These are phyloP conservation scores for Oceanodroma leucorhoa DNA, from an alignment of 2,797 vertebrate genomes.

Conservation along the genomic window DNA sequence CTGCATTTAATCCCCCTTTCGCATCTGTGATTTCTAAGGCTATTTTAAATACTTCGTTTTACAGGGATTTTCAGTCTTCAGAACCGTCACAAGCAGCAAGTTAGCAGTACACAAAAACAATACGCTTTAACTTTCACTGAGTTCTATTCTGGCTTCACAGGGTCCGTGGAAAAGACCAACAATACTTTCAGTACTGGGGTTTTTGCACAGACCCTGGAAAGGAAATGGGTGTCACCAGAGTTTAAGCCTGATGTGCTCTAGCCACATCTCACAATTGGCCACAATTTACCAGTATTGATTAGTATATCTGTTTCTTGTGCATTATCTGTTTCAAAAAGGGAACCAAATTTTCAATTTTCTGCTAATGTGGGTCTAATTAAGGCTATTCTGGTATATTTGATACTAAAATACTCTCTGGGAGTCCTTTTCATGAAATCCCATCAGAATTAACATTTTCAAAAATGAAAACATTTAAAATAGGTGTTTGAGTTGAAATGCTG, in stretches of 20 bases:
- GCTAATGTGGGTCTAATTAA: constrained; percentile 74
- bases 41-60: constrained; percentile 41
- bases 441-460: constrained; percentile 79
- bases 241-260: constrained; percentile 21
- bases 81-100: constrained; percentile 56
- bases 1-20: constrained; percentile 57
- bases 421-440: constrained; percentile 70
- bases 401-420: constrained; percentile 78
- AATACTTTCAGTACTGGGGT: neutral
- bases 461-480: constrained; percentile 77
- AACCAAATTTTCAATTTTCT: constrained; percentile 63
- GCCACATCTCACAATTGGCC: constrained; percentile 10
- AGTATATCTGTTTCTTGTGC: neutral
- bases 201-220: constrained; percentile 16
- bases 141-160: neutral
- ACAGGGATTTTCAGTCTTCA: constrained; percentile 58
- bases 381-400: constrained; percentile 77
- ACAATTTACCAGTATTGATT: neutral
- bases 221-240: constrained; percentile 25
- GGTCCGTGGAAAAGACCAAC: neutral
- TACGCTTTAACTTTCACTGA: constrained; percentile 7
- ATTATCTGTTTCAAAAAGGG: constrained; percentile 53
- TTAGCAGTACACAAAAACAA: constrained; percentile 49
- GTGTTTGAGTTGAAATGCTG: constrained; percentile 60
- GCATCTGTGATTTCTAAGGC: constrained; percentile 44